phyloP scores from a whole-genome alignment of 1,140 invertebrate genomes.

The Portunus trituberculatus region DNA sequence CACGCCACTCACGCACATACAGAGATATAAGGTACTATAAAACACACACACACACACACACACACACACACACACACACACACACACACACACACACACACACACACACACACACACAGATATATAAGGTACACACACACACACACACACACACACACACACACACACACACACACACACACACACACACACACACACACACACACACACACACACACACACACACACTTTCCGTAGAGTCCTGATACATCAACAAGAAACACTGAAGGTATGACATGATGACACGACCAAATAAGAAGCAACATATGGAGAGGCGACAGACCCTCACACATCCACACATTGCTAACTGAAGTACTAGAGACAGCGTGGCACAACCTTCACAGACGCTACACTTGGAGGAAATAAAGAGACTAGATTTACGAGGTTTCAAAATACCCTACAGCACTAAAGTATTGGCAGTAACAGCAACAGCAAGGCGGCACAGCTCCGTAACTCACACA shows the following conservation, averaged over 20 bases:
- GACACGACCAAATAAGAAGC: background rate
- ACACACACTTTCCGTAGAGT: background rate
- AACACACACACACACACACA: slow-evolving; percentile 17
- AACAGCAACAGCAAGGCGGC: background rate
- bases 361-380: background rate
- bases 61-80: slow-evolving; percentile 15
- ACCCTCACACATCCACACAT: background rate
- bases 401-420: background rate
- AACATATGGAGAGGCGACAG: background rate
- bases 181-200: background rate
- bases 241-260: background rate
- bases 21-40: background rate
- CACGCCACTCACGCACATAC: slow-evolving; percentile 5
- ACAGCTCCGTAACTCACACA: background rate
- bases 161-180: background rate
- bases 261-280: background rate
- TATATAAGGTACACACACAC: background rate
- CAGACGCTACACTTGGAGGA: background rate
- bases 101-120: background rate
- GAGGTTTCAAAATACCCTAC: background rate
- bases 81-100: slow-evolving; percentile 47
- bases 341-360: background rate
- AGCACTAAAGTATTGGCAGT: background rate
- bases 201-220: background rate
- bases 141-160: background rate